A percentile compares a stretch with the other conserved stretches of the same genome.
These are phyloP conservation scores for Molossus molossus DNA, from an alignment of 2,797 vertebrate genomes.

Conservation along the genomic window DNA sequence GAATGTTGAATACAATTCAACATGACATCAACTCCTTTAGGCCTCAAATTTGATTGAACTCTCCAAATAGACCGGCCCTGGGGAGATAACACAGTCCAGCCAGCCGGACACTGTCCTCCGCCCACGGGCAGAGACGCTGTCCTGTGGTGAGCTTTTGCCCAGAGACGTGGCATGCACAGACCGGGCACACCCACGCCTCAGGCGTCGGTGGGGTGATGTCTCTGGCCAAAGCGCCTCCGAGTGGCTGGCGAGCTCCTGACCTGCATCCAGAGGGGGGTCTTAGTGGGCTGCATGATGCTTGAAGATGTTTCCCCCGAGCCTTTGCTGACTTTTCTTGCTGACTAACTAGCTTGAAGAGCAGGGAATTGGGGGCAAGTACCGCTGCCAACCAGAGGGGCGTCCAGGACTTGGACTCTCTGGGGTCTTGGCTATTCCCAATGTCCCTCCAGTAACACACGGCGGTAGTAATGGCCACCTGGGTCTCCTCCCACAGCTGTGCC, in stretches of 20 bases:
- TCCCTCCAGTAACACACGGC: not conserved
- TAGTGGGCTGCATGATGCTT: not conserved
- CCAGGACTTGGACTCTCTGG: not conserved
- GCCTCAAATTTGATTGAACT: not conserved
- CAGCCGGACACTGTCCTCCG: not conserved
- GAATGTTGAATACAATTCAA: not conserved
- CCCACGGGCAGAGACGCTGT: rapidly evolving
- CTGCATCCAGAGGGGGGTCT: not conserved
- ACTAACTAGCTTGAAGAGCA: not conserved
- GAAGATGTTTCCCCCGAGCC: not conserved
- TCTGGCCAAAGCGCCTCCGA: not conserved
- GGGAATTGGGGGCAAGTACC: not conserved
- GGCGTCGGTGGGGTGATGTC: not conserved
- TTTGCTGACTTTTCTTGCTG: not conserved
- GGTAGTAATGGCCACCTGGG: not conserved
- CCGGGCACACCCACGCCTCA: rapidly evolving
- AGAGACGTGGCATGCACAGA: not conserved
- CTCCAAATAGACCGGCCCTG: not conserved
- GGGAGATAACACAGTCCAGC: not conserved
- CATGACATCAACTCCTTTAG: not conserved
- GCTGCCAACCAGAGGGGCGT: not conserved
- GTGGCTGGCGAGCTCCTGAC: rapidly evolving
- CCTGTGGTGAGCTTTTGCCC: not conserved
- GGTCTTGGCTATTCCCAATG: not conserved
- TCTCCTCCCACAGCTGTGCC: not conserved